Base-by-base conservation (phyloP, 1,140 invertebrate species). In the Mylabris phalerata region DNA sequence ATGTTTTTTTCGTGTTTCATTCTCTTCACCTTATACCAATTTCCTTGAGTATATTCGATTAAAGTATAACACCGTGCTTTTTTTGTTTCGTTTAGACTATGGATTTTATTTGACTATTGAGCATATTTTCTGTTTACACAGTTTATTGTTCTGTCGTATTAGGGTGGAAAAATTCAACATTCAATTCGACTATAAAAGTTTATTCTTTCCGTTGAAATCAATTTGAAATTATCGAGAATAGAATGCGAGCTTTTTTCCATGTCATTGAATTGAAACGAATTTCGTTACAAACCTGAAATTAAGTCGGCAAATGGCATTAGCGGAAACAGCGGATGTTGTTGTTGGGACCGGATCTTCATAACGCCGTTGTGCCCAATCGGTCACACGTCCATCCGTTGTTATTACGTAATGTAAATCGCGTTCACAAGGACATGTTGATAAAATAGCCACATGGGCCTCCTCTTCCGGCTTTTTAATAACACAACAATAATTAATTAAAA, bases 351-450 rank as follows among this genome's bases (percentile, higher is more conserved):
- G 74, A 71, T 62, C 76, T 70, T 56, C 78, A 71, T 50, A 78
- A 71, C 26, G 73, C 67, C 19, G 73, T 72, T 68, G 66, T 4
- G 71, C 71, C 81, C 82, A 84, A 59, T 80, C 78, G 0, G 82
- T 81, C 1, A 82, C 79, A 13, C 80, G 75, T 0, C 82, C 82
- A 41, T 82, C 80, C 10, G 76, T 78, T 0, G 81, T 84, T 9
- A 84, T 79, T 3, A 82, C 79, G 56, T 83, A 76, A 62, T 79
- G 77, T 4, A 83, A 67, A 42, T 81, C 77, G 47, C 78, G 73
- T 13, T 80, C 79, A 62, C 83, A 84, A 4, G 82, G 80, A 67
- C 83, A 84, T 0, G 82, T 83, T 0, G 83, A 84, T 65, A 82
- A 75, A 3, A 84, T 79, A 47, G 76, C 78, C 2, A 80, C 80